A percentile compares a stretch with the other conserved stretches of the same genome.
phyloP scores from a whole-genome alignment of 2,888 invertebrate genomes.

The Alloplasta piceator region DNA sequence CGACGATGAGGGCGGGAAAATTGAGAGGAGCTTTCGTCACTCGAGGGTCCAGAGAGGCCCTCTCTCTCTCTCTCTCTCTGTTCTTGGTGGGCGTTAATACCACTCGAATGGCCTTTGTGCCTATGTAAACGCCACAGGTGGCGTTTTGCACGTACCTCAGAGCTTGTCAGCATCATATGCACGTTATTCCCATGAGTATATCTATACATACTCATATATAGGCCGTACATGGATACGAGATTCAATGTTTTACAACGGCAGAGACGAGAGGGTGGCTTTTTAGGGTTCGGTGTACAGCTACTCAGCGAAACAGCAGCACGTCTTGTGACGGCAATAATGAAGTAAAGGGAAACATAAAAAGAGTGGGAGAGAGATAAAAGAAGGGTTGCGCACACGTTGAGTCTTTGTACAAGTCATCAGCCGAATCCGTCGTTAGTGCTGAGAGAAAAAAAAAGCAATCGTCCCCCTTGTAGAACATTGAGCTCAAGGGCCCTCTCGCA shows the following conservation, averaged over 20 bases:
- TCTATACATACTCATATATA: background rate
- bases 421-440: slow-evolving; percentile 13
- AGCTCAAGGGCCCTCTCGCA: background rate
- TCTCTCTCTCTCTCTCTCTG: slow-evolving; percentile 33
- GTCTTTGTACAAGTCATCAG: slow-evolving; percentile 44
- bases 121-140: slow-evolving; percentile 74
- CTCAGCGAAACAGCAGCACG: slow-evolving; percentile 7
- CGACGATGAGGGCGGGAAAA: slow-evolving; percentile 42
- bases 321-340: slow-evolving; percentile 31
- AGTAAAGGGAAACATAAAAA: slow-evolving; percentile 30
- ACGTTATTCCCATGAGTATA: slow-evolving; percentile 10
- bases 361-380: background rate
- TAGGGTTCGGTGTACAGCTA: slow-evolving; percentile 29
- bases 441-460: slow-evolving; percentile 41
- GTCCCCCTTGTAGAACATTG: slow-evolving; percentile 22
- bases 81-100: slow-evolving; percentile 53
- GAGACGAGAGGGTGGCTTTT: slow-evolving; percentile 25
- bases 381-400: slow-evolving; percentile 53
- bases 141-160: slow-evolving; percentile 66
- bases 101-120: slow-evolving; percentile 60
- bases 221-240: background rate
- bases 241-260: background rate
- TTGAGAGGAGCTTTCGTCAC: slow-evolving; percentile 48
- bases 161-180: slow-evolving; percentile 22
- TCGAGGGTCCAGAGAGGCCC: slow-evolving; percentile 49